Evolutionary conservation across 2,888 invertebrate genomes (phyloP).

Genomic region (Zelleria hepariella): DNA sequence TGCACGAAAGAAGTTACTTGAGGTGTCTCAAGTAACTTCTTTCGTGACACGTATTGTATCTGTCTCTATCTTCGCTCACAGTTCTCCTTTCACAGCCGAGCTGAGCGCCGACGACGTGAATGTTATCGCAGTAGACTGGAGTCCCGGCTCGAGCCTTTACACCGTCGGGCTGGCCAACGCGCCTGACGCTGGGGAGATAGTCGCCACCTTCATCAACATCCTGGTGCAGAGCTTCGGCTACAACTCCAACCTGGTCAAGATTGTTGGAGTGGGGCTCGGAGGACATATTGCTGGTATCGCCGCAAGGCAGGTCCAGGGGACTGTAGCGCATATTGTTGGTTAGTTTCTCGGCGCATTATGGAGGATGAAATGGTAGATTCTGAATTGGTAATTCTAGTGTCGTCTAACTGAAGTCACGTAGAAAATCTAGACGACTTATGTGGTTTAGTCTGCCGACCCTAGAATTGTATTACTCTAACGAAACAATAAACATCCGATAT

Average conservation of each 20-base stretch:
- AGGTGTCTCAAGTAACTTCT: no score
- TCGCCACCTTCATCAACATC: constrained; percentile 52
- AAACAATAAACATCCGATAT: no score
- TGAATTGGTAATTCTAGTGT: no score
- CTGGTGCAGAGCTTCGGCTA: constrained; percentile 37
- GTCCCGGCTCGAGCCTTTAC: constrained; percentile 33
- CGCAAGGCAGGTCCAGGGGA: constrained; percentile 30
- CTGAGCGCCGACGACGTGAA: constrained; percentile 42
- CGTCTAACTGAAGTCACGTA: no score
- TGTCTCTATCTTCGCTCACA: no score
- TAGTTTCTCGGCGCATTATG: no score
- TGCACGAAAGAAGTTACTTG: no score
- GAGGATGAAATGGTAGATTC: no score
- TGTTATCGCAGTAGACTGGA: constrained; percentile 59
- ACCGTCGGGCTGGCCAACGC: constrained; percentile 43
- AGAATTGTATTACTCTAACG: no score
- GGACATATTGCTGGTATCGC: constrained; percentile 61
- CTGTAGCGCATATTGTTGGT: constrained; percentile 48
- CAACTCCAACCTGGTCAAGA: constrained; percentile 29
- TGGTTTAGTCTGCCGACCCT: no score
- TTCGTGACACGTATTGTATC: background rate
- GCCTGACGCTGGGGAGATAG: constrained; percentile 36
- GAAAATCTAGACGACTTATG: no score
- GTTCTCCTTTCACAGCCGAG: constrained; percentile 44
- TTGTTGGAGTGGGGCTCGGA: constrained; percentile 58